Evolutionary conservation across 2,113 vertebrate species (phyloP).

Genomic region (Toxotes jaculatrix): DNA sequence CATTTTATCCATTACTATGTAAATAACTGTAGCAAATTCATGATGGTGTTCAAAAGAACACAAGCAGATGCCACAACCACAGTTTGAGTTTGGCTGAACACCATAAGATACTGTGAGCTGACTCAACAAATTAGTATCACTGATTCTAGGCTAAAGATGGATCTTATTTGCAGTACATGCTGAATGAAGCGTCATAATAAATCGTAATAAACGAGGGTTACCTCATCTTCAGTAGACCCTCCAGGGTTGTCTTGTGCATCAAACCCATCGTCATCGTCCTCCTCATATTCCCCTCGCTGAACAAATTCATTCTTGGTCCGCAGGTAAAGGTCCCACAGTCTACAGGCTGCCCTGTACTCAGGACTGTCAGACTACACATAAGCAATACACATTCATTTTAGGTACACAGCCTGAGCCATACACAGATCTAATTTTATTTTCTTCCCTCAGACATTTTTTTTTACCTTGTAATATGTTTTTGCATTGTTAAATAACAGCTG

Average conservation of each 20-base stretch:
- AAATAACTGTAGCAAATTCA: too few species aligned
- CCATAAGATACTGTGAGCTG: background rate
- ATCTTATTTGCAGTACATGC: background rate
- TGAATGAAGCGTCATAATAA: background rate
- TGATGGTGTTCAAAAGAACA: background rate
- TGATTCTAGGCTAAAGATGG: background rate
- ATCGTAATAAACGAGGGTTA: slow-evolving; percentile 49
- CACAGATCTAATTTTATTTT: background rate
- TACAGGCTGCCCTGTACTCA: slow-evolving; percentile 96
- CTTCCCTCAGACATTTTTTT: background rate
- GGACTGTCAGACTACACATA: slow-evolving; percentile 90
- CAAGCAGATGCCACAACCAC: background rate
- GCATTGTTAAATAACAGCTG: slow-evolving; percentile 97
- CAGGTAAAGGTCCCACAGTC: slow-evolving; percentile 97
- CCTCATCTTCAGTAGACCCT: slow-evolving; percentile 91
- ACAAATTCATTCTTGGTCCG: slow-evolving; percentile 98
- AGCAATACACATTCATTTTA: background rate
- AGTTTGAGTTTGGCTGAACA: background rate
- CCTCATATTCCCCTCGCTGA: slow-evolving; percentile 94
- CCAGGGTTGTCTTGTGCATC: slow-evolving; percentile 90
- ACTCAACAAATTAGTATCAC: background rate
- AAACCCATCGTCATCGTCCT: slow-evolving; percentile 93
- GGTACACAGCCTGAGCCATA: background rate
- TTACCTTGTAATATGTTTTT: slow-evolving; percentile 97
- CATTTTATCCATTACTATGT: background rate